Evolutionary conservation across 2,888 invertebrate genomes (phyloP).

Genomic region (Eremobia ochroleuca): DNA sequence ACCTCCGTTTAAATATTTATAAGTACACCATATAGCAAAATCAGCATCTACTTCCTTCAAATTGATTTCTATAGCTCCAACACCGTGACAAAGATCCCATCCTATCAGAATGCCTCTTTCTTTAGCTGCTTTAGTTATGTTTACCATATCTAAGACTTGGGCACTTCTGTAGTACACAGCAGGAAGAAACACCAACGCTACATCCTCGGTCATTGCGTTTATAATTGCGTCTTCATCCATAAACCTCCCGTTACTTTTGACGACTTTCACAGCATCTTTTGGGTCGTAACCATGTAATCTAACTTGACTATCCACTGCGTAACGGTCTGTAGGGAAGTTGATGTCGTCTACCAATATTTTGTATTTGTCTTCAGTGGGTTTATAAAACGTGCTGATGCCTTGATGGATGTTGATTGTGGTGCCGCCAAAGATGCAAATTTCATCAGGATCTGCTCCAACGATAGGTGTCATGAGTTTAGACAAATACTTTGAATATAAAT

Average conservation of each 20-base stretch:
- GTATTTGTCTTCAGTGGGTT: conserved; percentile 78
- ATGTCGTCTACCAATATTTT: conserved; percentile 85
- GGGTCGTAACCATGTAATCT: conserved; percentile 81
- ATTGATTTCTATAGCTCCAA: conserved; percentile 81
- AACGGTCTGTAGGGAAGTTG: conserved; percentile 85
- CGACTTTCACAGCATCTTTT: conserved; percentile 82
- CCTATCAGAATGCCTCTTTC: conserved; percentile 80
- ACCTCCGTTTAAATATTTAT: conserved; percentile 86
- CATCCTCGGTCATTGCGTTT: conserved; percentile 83
- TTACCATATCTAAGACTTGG: conserved; percentile 83
- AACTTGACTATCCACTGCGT: conserved; percentile 85
- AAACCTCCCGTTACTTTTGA: conserved; percentile 75
- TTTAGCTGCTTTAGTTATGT: conserved; percentile 79
- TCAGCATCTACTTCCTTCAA: conserved; percentile 81
- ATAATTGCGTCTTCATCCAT: conserved; percentile 82
- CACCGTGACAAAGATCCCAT: conserved; percentile 85
- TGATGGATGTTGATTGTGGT: conserved; percentile 84
- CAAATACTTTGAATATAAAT: conserved; percentile 77
- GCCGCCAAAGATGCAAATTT: conserved; percentile 77
- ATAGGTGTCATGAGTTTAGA: conserved; percentile 82
- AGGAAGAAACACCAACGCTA: conserved; percentile 79
- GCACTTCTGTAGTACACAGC: conserved; percentile 82
- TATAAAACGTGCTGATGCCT: conserved; percentile 83
- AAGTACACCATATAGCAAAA: conserved; percentile 87
- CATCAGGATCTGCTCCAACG: conserved; percentile 80